A percentile compares a stretch with the other conserved stretches of the same genome.
Evolutionary conservation across 2,797 vertebrate genomes (phyloP).

Genomic region (Pygocentrus nattereri): DNA sequence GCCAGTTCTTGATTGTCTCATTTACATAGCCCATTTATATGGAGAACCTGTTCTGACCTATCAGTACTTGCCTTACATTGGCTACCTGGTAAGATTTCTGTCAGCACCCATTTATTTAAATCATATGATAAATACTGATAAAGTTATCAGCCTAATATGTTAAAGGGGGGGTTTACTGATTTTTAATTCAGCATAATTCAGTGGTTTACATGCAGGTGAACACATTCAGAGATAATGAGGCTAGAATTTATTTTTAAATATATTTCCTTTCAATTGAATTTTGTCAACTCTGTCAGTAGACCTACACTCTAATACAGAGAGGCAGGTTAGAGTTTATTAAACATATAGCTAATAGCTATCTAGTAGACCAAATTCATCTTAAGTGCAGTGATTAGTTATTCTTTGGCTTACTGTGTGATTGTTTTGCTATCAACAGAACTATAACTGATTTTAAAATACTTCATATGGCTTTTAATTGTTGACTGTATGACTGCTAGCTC

Average conservation of each 20-base stretch:
- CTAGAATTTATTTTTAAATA: too few relatives aligned
- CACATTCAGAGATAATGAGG: too few relatives aligned
- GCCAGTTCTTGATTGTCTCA: conserved; percentile 91
- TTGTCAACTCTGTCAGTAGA: too few relatives aligned
- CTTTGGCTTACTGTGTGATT: neutral
- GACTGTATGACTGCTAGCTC: neutral
- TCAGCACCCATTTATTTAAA: neutral
- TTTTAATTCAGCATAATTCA: too few relatives aligned
- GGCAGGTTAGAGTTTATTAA: neutral
- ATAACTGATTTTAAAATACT: neutral
- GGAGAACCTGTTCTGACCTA: conserved; percentile 98
- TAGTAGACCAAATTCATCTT: neutral
- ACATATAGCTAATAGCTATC: neutral
- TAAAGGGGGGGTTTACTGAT: neutral
- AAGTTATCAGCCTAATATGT: neutral
- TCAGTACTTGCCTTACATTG: conserved; percentile 97
- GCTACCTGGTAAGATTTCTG: conserved; percentile 87
- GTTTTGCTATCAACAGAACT: neutral
- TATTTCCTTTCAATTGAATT: neutral
- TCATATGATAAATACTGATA: neutral
- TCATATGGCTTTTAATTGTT: conserved; percentile 1
- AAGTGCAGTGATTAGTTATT: neutral
- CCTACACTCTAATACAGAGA: neutral
- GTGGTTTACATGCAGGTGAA: too few relatives aligned
- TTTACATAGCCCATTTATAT: conserved; percentile 94